These are phyloP conservation scores for Heterodera schachtii DNA, from an alignment of 1,140 invertebrate genomes.

Conservation along the genomic window DNA sequence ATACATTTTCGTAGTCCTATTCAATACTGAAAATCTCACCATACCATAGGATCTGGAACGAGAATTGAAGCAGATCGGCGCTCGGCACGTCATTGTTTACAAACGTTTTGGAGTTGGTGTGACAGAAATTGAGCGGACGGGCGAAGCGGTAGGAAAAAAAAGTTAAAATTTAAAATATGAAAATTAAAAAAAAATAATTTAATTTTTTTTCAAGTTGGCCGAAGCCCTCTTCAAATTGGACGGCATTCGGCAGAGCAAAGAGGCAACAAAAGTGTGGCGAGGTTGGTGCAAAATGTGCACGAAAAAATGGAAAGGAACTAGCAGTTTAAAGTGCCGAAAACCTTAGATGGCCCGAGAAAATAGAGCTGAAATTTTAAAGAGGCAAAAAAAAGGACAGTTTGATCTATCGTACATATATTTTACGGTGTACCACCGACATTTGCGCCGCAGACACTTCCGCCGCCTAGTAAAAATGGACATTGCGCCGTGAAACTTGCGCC, in stretches of 20 bases:
- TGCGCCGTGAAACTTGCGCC: too few relatives aligned
- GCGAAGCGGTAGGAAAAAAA: slow-evolving; percentile 16
- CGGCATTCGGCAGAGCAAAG: slow-evolving; percentile 41
- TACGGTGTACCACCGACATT: too few relatives aligned
- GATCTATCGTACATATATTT: too few relatives aligned
- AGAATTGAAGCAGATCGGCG: slow-evolving; percentile 33
- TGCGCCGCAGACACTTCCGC: too few relatives aligned
- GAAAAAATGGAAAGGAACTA: neutral
- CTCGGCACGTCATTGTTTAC: slow-evolving; percentile 33
- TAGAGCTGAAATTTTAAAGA: too few relatives aligned
- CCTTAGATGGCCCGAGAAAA: too few relatives aligned
- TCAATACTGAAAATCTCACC: neutral
- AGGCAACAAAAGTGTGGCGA: slow-evolving; percentile 32
- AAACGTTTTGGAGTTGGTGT: slow-evolving; percentile 29
- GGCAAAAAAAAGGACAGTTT: too few relatives aligned
- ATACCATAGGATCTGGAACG: slow-evolving; percentile 24
- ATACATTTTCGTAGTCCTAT: neutral
- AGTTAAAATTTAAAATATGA: neutral
- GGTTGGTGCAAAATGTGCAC: neutral
- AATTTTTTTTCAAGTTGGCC: slow-evolving; percentile 7
- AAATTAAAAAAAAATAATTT: neutral
- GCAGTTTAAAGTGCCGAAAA: too few relatives aligned
- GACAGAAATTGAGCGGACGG: slow-evolving; percentile 31
- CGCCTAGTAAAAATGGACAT: too few relatives aligned
- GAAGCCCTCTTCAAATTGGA: slow-evolving; percentile 41